Evolutionary conservation across 2,113 vertebrate species (phyloP), one percentile per base, ranked within the genome.

Genomic region (Saimiri boliviensis): DNA sequence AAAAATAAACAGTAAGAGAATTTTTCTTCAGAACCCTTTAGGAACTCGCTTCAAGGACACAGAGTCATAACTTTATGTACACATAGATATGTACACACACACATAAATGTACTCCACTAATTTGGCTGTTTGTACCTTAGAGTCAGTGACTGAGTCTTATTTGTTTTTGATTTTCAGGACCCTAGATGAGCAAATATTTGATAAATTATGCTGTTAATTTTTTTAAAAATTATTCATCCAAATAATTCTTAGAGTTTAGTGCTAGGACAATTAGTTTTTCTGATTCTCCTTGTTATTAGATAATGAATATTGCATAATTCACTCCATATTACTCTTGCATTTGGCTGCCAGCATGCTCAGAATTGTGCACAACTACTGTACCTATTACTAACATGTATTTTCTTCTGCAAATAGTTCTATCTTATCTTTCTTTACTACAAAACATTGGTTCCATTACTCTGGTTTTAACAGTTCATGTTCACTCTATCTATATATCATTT

Each of bases 171-270:
- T 83, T 90, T 90, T 19, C 8, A 89, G 49, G 4, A 2, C 56
- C 4, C 16, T 47, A 60, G 32, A 25, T 91, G 47, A 93, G 23
- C 30, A 74, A 52, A 49, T 23, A 19, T 80, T 84, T 86, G 52
- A 68, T 68, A 89, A 74, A 94, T 76, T 81, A 37, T 82, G 40
- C 23, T 56, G 8, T 17, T 79, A 12, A 79, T 58, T 68, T 70
- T 97, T 91, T 35, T 16, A 23, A 83, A 79, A 91, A 58, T 80
- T 32, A 77, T 71, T 86, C 35, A 83, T 76, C 68, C 3, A 87
- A 91, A 88, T 68, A 63, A 74, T 87, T 68, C 63, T 52, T 89
- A 56, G 71, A 80, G 52, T 95, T 95, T 11, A 81, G 45, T 68
- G 17, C 13, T 80, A 88, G 13, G 45, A 54, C 17, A 84, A 58